Evolutionary conservation across 2,888 invertebrate species (phyloP).

Genomic region (Fabriciana adippe): DNA sequence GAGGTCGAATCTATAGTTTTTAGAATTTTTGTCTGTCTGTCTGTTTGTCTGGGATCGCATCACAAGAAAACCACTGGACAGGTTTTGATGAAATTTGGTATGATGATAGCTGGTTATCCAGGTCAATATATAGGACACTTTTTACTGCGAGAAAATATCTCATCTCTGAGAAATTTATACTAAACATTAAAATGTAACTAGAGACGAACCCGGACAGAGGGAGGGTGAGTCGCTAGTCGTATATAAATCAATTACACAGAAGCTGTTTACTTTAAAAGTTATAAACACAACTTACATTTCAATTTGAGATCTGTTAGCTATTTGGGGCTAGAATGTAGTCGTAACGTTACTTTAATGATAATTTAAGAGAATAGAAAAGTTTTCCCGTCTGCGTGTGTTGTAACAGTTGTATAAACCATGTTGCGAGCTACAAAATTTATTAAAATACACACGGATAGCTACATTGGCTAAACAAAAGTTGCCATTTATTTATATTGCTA

Average conservation of each 20-base stretch:
- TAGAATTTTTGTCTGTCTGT: too few species aligned
- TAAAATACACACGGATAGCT: conserved; percentile 25
- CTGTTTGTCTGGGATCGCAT: too few species aligned
- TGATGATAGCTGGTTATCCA: too few species aligned
- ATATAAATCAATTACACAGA: neutral
- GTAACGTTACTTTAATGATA: conserved; percentile 40
- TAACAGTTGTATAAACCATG: conserved; percentile 38
- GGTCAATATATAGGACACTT: too few species aligned
- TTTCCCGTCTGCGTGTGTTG: conserved; percentile 31
- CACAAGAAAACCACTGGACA: too few species aligned
- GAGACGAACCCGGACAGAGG: too few species aligned
- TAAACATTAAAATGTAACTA: too few species aligned
- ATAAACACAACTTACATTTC: conserved; percentile 8
- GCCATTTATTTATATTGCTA: too few species aligned
- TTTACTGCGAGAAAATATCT: too few species aligned
- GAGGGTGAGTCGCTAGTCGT: neutral
- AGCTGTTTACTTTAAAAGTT: neutral
- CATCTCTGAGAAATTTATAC: too few species aligned
- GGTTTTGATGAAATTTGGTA: too few species aligned
- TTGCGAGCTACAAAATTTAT: conserved; percentile 30
- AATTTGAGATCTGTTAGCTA: conserved; percentile 21
- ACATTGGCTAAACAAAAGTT: neutral
- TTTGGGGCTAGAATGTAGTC: conserved; percentile 31
- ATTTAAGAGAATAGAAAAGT: conserved; percentile 40
- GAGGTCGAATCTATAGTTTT: too few species aligned